Conservation (phyloP, 2,113 vertebrate genomes). For the Gambusia holbrooki region DNA sequence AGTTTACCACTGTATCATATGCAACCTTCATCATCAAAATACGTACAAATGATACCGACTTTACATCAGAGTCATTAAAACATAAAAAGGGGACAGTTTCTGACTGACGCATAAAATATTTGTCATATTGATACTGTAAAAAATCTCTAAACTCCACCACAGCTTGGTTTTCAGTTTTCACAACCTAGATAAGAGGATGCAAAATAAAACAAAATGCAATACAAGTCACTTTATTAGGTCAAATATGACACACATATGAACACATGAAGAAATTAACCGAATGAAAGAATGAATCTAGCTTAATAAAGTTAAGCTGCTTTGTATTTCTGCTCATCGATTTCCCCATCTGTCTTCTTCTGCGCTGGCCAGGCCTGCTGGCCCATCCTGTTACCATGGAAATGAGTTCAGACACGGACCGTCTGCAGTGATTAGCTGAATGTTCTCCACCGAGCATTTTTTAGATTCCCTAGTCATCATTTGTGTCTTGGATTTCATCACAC, state of each 20-base stretch:
- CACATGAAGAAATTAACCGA: background rate
- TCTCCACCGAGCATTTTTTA: constrained; percentile 62
- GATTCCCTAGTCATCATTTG: constrained; percentile 54
- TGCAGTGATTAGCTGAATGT: constrained; percentile 73
- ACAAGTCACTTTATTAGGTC: background rate
- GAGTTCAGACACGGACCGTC: constrained; percentile 72
- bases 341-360: constrained; percentile 60
- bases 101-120: background rate
- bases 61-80: background rate
- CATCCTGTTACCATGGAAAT: constrained; percentile 76
- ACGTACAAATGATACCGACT: background rate
- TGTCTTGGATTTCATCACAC: constrained; percentile 29
- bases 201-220: background rate
- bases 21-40: background rate
- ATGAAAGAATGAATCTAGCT: constrained; percentile 29
- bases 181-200: background rate
- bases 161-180: background rate
- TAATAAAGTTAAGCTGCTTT: constrained; percentile 42
- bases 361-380: constrained; percentile 55
- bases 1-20: background rate
- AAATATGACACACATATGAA: background rate
- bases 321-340: constrained; percentile 72
- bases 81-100: background rate
- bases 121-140: background rate
- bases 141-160: background rate